Conservation (phyloP, 2,888 invertebrate genomes). For the Drosophila meridionalis region DNA sequence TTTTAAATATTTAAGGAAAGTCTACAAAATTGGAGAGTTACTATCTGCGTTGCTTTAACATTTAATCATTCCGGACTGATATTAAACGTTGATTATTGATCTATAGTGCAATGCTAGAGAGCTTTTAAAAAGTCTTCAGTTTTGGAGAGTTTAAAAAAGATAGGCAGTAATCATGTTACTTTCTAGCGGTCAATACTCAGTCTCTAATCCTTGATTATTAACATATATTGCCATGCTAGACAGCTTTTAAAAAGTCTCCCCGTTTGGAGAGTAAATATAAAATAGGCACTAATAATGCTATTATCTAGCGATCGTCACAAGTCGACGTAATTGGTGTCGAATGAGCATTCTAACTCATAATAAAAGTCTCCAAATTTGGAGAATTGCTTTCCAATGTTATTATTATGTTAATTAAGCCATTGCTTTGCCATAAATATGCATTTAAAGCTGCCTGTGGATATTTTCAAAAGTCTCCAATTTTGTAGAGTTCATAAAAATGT, state of each 20-base stretch:
- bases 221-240: fast-evolving
- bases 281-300: neutral
- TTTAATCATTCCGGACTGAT: neutral
- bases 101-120: neutral
- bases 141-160: slow-evolving; percentile 11
- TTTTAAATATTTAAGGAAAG: neutral
- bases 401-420: slow-evolving; percentile 24
- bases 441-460: slow-evolving; percentile 2
- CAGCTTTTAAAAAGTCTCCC: neutral
- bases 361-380: slow-evolving; percentile 20
- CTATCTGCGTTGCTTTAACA: neutral
- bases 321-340: neutral
- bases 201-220: neutral
- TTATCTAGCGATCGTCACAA: no score
- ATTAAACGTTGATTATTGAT: neutral
- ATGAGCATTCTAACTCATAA: neutral
- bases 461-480: slow-evolving; percentile 51
- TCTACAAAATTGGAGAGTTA: slow-evolving; percentile 33
- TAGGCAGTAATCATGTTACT: neutral
- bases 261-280: slow-evolving; percentile 12
- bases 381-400: neutral
- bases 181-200: neutral
- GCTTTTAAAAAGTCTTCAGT: neutral
- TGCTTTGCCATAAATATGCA: neutral
- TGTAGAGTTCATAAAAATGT: slow-evolving; percentile 55